phyloP scores from a whole-genome alignment of 2,797 vertebrate genomes.

The Macropus fuliginosus region DNA sequence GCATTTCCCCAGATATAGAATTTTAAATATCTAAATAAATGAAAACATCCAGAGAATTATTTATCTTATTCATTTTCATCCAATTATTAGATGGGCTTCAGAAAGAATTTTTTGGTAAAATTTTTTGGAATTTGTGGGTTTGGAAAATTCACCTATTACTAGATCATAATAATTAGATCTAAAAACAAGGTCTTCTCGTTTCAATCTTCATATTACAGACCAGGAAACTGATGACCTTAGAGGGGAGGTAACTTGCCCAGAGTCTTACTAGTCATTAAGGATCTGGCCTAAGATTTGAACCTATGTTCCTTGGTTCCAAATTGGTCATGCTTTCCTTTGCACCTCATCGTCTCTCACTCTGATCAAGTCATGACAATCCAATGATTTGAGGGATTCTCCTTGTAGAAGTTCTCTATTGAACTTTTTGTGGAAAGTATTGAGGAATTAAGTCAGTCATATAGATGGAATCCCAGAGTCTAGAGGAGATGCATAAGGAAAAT shows the following conservation, averaged over 20 bases:
- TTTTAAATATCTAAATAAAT: background rate
- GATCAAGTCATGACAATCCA: background rate
- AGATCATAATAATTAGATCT: background rate
- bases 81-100: background rate
- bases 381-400: background rate
- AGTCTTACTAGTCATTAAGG: background rate
- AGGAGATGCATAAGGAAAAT: background rate
- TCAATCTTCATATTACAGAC: background rate
- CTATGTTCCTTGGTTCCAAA: background rate
- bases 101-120: background rate
- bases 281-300: background rate
- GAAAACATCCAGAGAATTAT: background rate
- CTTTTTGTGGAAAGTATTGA: background rate
- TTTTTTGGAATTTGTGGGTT: background rate
- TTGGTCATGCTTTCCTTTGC: background rate
- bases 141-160: background rate
- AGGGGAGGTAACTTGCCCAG: background rate
- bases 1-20: background rate
- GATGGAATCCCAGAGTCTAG: background rate
- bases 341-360: background rate
- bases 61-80: background rate
- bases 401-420: background rate
- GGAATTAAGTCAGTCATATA: background rate
- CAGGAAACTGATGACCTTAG: background rate
- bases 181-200: background rate